Base-by-base conservation (phyloP, 1,140 invertebrate species). In the Meloidogyne chitwoodi region DNA sequence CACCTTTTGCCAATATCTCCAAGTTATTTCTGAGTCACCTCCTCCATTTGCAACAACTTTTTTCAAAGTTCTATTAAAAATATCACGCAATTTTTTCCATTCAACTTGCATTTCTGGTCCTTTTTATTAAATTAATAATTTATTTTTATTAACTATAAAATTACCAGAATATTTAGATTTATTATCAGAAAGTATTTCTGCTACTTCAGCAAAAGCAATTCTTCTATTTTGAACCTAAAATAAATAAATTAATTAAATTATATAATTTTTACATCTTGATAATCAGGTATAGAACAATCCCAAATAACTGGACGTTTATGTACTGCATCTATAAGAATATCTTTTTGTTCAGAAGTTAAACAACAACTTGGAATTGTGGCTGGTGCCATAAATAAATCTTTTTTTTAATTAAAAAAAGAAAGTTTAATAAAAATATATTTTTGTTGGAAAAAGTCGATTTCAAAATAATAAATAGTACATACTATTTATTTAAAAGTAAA, bases 231-330 rank as follows among this genome's bases (percentile, higher is more conserved):
- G 38, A 22, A 63, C 66, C 27, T 78, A 26, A 41, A 27, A 29
- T 5, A 24, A 38, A 29, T 24, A 62, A 22, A 5, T 31, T 31
- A 19, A 66, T 66, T n/a, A 22, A 66, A 5, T 22, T 22, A n/a
- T 6, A 19, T 12, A 12, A 12, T 65, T n/a, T 24, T 66, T 31
- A 31, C 65, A 31, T 31, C 34, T 66, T 66, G 29, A 66, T 31
- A 70, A 38, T 38, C 68, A 70, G 29, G 29, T 38, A 65, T 38
- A 27, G 26, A 48, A 29, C 69, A 75, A 44, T 79, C 79, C 77
- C 77, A 79, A 74, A 79, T 79, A 19, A 74, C 77, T n/a, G 77
- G 79, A n/a, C 77, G n/a, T 22, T 81, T 68, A 26, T 80, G 44
- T 4, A 79, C 77, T 6, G 79, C 79, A 16, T 79, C 65, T 29